Base-by-base conservation (phyloP, 2,797 vertebrate genomes). In the Typhlichthys subterraneus region DNA sequence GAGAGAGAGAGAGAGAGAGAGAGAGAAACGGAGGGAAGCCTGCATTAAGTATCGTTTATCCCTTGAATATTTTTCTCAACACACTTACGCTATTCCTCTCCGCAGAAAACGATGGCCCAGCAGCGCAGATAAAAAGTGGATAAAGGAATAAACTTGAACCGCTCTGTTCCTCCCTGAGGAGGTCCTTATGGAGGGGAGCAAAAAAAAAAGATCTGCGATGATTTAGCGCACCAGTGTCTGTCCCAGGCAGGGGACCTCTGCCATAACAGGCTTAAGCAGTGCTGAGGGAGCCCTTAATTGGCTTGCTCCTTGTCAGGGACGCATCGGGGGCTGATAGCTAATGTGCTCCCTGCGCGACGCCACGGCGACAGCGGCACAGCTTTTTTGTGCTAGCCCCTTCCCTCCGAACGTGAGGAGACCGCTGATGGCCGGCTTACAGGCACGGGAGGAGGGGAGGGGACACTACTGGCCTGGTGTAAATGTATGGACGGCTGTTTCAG, bases 241-340 rank as follows among this genome's bases (percentile, higher is more conserved):
- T 87, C 84, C 77, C 72, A 38, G 33, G 33, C 8, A 49, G 62
- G 84, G 86, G 87, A 90, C 89, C 89, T 91, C 86, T 92, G 89
- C 89, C 88, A 88, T 91, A 88, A 91, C 73, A 84, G 85, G 86
- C 88, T 88, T 91, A 90, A 92, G 84, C 86, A 88, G 87, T 88
- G 76, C 81, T 79, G 70, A 81, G 88, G 88, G 89, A 90, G 80
- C 80, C 84, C 84, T 89, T 92, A 92, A 92, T 92, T 92, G 91
- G 89, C 88, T 90, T 89, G 86, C 91, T 91, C 87, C 88, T 90
- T 92, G 88, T 92, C 90, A 88, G 87, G 88, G 89, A 89, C 88
- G 87, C 80, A 74, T 85, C 59, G 72, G 82, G 33, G 88, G 87
- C 87, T 75, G 75, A 85, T 84, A 90, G 82, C 87, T 84, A 87